Evolutionary conservation across 35 echinoderm and acorn worm genomes (phyloP), one percentile per base, ranked within the genome.

Genomic region (Acanthaster planci): DNA sequence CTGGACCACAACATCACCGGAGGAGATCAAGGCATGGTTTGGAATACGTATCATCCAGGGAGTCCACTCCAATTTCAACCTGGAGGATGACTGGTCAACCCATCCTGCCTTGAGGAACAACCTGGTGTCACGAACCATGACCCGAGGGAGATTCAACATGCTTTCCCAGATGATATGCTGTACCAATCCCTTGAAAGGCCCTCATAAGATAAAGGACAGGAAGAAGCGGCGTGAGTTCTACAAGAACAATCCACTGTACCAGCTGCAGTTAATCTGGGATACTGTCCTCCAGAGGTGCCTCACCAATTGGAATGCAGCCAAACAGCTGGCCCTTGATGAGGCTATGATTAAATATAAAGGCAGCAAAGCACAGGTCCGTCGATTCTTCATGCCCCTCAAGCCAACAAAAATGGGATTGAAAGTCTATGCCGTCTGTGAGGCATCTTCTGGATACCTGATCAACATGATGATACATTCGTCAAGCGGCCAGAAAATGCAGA

Each of bases 321-420:
- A 51, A 39, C 29, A 79, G 38, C 37, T 79, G 14, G 29, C 77
- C 37, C 30, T 79, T 19, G 64, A 72, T 29, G 64, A 72, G 16
- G 34, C 64, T 10, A 72, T 34, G 0, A 26, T 72, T 14, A 26
- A 31, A 34, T 72, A 72, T 26, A 72, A 72, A 26, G 14, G 64
- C 64, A 30, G 26, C 7, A 26, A 72, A 10, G 10, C 23, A 2
- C 23, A 72, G 8, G 64, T 72, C 29, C 14, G 34, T 14, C 64
- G 64, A 19, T 72, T 72, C 77, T 34, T 72, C 64, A 72, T 72
- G 64, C 64, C 64, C 9, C 64, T 72, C 7, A 26, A 72, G 34
- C 64, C 64, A 3, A 72, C 18, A 19, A 72, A 72, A 26, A 72
- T 16, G 3, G 64, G 64, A 2, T 72, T 72, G 26, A 72, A 72